phyloP scores from a whole-genome alignment of 2,797 vertebrate species.

The Danio tinwini region DNA sequence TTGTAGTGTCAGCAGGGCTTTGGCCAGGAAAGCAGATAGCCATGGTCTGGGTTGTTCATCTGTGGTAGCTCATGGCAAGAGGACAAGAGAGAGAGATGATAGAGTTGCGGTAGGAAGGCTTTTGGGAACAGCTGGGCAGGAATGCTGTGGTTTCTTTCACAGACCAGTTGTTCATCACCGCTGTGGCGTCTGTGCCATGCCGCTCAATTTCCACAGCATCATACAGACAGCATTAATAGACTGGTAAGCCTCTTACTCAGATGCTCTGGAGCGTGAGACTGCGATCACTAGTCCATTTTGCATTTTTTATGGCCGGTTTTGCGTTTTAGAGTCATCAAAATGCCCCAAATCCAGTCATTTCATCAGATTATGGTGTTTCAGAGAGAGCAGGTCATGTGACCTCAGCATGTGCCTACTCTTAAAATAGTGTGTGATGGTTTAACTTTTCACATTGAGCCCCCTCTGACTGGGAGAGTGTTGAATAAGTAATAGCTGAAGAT shows the following conservation, averaged over 20 bases:
- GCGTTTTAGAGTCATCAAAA: background rate
- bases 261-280: background rate
- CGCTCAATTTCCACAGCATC: slow-evolving; percentile 20
- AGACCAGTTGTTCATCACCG: slow-evolving; percentile 25
- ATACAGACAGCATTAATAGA: slow-evolving; percentile 41
- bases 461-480: slow-evolving; percentile 4
- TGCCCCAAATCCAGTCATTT: slow-evolving; percentile 40
- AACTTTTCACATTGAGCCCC: slow-evolving; percentile 17
- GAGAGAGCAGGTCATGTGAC: slow-evolving; percentile 28
- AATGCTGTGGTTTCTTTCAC: slow-evolving; percentile 29
- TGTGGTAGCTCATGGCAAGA: slow-evolving; percentile 17
- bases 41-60: slow-evolving; percentile 2
- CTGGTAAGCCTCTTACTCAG: slow-evolving; percentile 43
- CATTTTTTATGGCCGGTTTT: background rate
- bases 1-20: slow-evolving; percentile 36
- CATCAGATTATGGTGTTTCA: slow-evolving; percentile 38
- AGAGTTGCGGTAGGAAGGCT: slow-evolving; percentile 18
- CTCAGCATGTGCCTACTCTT: slow-evolving; percentile 7
- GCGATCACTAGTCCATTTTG: slow-evolving; percentile 2
- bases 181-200: slow-evolving; percentile 11
- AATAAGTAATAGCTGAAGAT: background rate
- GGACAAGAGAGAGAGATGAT: background rate
- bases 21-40: slow-evolving; percentile 30
- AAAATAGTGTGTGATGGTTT: background rate
- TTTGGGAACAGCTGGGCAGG: slow-evolving; percentile 33